Evolutionary conservation across 1,140 invertebrate genomes (phyloP), one percentile per base, ranked within the genome.

Genomic region (Drosophila repletoides): DNA sequence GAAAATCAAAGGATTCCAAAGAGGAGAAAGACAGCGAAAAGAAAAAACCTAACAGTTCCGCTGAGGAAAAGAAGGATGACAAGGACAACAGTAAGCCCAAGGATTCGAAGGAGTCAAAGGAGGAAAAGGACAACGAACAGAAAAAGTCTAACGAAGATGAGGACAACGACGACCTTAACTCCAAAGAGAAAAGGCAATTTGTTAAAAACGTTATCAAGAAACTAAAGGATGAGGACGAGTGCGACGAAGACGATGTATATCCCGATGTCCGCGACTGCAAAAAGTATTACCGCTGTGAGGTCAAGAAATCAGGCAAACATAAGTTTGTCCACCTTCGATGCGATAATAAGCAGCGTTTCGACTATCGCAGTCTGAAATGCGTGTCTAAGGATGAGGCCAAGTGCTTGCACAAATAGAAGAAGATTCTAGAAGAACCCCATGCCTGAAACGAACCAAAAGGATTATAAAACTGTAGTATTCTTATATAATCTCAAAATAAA

Each of bases 241-340:
- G 88, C 51, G 66, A 88, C 17, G 79, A 89, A 31, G 79, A 88
- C 6, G 88, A 89, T 19, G 31, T 72, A 6, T 84, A 71, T 29
- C 79, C 88, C 3, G 88, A 89, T 73, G 72, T 73, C 9, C 63
- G 52, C 12, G 88, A 89, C 29, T 89, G 88, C 29, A 68, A 65
- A 28, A 89, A 89, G 24, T 89, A 77, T 43, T 89, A 88, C 52
- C 81, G 80, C 34, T 86, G 80, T 31, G 75, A 86, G 10, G 38
- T 73, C 6, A 86, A 86, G 45, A 64, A 64, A 15, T 87, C 81
- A 3, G 81, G 75, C 24, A 80, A 80, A 34, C 80, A 69, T 22
- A 80, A 72, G 64, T 60, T 58, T 7, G 68, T 64, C 5, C 80
- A 86, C 4, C 10, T 80, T 6, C 80, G 81, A 1, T 86, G 80